phyloP scores from a whole-genome alignment of 2,888 invertebrate species.

The Drosophila barbarae region DNA sequence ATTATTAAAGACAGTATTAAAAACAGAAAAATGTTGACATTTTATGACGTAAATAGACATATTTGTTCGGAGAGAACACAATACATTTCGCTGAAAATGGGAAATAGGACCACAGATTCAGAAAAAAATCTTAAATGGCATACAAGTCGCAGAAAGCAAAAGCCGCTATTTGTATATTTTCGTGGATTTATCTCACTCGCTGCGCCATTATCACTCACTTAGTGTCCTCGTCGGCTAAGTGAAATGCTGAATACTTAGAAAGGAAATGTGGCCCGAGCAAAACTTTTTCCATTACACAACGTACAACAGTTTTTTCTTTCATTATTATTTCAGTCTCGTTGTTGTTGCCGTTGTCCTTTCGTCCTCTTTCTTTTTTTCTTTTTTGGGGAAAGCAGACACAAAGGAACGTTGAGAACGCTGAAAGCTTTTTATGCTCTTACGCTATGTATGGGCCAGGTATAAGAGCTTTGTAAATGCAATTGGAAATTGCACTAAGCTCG shows the following conservation, averaged over 20 bases:
- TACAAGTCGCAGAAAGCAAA: constrained; percentile 11
- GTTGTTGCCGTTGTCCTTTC: constrained; percentile 28
- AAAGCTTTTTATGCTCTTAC: constrained; percentile 67
- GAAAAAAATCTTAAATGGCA: not conserved
- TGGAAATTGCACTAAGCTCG: constrained; percentile 28
- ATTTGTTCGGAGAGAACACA: not conserved
- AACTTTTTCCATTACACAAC: constrained; percentile 73
- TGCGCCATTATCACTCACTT: constrained; percentile 33
- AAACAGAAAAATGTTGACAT: not conserved
- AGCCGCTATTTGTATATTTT: constrained; percentile 4
- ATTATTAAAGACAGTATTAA: too few species aligned
- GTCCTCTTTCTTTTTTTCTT: constrained; percentile 51
- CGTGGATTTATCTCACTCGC: constrained; percentile 14
- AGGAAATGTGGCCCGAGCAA: constrained; percentile 70
- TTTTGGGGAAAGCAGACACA: constrained; percentile 58
- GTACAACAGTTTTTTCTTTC: constrained; percentile 64
- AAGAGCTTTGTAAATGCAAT: constrained; percentile 48
- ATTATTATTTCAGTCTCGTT: constrained; percentile 38
- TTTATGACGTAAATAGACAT: not conserved
- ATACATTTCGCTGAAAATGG: not conserved
- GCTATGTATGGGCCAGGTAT: constrained; percentile 44
- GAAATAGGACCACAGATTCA: not conserved
- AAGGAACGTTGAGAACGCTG: constrained; percentile 68
- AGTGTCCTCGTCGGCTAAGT: constrained; percentile 52
- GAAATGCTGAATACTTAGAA: constrained; percentile 66